phyloP scores from a whole-genome alignment of 2,113 vertebrate species.

The Nothoprocta perdicaria region DNA sequence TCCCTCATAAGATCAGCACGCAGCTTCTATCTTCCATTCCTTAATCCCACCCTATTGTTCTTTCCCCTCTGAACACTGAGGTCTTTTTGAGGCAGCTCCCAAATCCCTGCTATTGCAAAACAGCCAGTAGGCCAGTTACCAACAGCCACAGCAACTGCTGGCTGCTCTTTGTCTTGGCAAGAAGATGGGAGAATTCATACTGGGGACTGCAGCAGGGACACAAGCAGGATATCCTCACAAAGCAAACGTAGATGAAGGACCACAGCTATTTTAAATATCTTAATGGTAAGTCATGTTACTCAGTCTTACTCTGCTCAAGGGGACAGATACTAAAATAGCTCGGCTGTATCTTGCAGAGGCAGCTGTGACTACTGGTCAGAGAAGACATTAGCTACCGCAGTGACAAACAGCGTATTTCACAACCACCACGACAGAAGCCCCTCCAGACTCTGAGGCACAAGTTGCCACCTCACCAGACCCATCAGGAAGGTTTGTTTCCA shows the following conservation, averaged over 20 bases:
- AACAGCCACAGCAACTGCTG: slow-evolving; percentile 62
- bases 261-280: slow-evolving; percentile 63
- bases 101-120: slow-evolving; percentile 58
- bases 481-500: background rate
- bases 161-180: slow-evolving; percentile 69
- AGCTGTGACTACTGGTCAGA: slow-evolving; percentile 75
- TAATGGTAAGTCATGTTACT: slow-evolving; percentile 49
- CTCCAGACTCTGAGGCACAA: background rate
- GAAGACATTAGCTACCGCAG: slow-evolving; percentile 70
- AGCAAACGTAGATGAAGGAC: slow-evolving; percentile 64
- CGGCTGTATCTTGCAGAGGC: slow-evolving; percentile 67
- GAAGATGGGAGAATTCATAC: slow-evolving; percentile 40
- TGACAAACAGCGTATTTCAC: background rate
- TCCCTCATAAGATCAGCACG: slow-evolving; percentile 40
- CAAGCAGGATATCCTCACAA: slow-evolving; percentile 50
- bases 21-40: slow-evolving; percentile 43
- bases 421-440: background rate
- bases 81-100: slow-evolving; percentile 66
- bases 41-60: slow-evolving; percentile 62
- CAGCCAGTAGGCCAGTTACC: slow-evolving; percentile 63
- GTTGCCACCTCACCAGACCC: background rate
- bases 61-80: slow-evolving; percentile 43
- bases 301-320: slow-evolving; percentile 45
- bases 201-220: slow-evolving; percentile 51
- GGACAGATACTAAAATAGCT: slow-evolving; percentile 54